Evolutionary conservation across 1,140 invertebrate species (phyloP).

Genomic region (Magallana ariakensis): DNA sequence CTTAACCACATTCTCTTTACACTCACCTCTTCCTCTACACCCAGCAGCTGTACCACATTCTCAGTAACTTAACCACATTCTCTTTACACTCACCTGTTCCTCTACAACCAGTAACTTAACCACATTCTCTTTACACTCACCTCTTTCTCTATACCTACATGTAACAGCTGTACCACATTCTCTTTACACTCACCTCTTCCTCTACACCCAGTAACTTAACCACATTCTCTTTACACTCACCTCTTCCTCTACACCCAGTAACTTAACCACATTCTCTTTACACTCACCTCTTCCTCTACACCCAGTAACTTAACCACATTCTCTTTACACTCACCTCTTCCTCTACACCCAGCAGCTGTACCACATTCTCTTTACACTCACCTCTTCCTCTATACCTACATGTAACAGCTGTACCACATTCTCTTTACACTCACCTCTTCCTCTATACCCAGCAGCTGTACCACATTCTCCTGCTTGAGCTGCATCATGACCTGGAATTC

Average conservation of each 20-base stretch:
- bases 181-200: too few relatives aligned
- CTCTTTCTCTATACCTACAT: conserved; percentile 94
- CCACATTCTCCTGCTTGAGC: conserved; percentile 98
- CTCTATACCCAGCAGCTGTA: conserved; percentile 95
- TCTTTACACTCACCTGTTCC: conserved; percentile 78
- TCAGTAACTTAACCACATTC: too few relatives aligned
- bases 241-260: background rate
- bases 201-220: too few relatives aligned
- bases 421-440: conserved; percentile 84
- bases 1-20: conserved; percentile 93
- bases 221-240: too few relatives aligned
- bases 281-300: too few relatives aligned
- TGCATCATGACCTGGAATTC: conserved; percentile 95
- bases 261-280: background rate
- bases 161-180: too few relatives aligned
- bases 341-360: background rate
- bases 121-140: conserved; percentile 69
- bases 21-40: background rate
- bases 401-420: conserved; percentile 1
- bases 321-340: too few relatives aligned
- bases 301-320: too few relatives aligned
- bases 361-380: too few relatives aligned
- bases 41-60: background rate
- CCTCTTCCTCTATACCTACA: background rate
- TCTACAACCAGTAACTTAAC: background rate